Percentiles rank a stretch among this genome's conserved stretches.
phyloP scores from a whole-genome alignment of 92 coral and sea anemone species.

The Nematostella vectensis region DNA sequence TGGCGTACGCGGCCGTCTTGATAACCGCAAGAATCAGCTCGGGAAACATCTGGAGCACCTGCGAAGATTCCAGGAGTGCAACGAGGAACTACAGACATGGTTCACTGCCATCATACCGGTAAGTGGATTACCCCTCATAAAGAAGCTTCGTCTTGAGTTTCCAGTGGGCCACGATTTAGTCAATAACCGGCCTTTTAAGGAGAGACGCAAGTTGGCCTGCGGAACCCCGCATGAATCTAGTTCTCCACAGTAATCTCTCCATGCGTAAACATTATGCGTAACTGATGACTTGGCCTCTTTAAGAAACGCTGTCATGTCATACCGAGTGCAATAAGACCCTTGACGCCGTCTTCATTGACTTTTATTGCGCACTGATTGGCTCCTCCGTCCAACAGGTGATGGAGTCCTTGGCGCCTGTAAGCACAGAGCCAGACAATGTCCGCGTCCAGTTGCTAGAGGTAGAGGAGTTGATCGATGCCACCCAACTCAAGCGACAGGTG shows the following conservation, averaged over 20 bases:
- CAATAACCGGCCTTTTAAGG: no score
- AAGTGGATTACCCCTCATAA: slow-evolving; percentile 23
- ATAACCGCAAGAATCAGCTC: slow-evolving; percentile 49
- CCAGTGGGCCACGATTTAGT: no score
- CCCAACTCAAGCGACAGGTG: slow-evolving; percentile 76
- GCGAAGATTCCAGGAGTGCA: slow-evolving; percentile 53
- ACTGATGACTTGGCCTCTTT: no score
- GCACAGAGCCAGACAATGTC: slow-evolving; percentile 84
- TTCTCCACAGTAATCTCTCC: no score
- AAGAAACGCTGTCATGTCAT: no score
- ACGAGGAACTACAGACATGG: slow-evolving; percentile 68
- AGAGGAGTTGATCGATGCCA: slow-evolving; percentile 54
- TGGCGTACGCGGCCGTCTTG: slow-evolving; percentile 59
- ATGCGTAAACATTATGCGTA: no score
- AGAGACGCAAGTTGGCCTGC: no score
- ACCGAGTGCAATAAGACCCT: no score
- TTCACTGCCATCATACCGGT: slow-evolving; percentile 47
- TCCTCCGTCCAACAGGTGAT: slow-evolving; percentile 10
- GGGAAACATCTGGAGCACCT: slow-evolving; percentile 72
- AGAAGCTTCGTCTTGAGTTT: no score
- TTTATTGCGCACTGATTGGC: no score
- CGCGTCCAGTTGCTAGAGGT: slow-evolving; percentile 76
- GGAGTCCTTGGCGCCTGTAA: slow-evolving; percentile 73
- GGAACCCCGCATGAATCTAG: no score
- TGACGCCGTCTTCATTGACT: no score